Base-by-base conservation (phyloP, 2,888 invertebrate species). In the Xylota sylvarum region DNA sequence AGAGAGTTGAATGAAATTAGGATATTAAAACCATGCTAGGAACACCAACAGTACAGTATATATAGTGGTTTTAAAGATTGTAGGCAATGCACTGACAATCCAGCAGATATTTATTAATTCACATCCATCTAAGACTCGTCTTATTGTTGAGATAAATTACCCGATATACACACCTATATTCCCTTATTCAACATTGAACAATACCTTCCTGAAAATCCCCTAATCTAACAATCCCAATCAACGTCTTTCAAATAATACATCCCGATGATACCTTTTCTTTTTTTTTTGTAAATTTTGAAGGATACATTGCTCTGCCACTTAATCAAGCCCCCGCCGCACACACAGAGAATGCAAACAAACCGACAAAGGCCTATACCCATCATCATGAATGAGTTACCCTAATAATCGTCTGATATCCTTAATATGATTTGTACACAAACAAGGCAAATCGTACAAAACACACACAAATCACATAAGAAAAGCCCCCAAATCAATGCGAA, bases 401-500 rank as follows among this genome's bases (percentile, higher is more conserved):
- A 62, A 69, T 78, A 78, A 78, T 62, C 60, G 23, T 69, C 52
- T 14, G 43, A 52, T 60, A 65, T 48, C 69, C 69, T 35, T 60
- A 60, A 56, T 46, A 65, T 50, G 50, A 78, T 58, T 52, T 58
- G 48, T 48, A 43, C n/a, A 46, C 37, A 46, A 30, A 46, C 60
- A 70, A 3, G 9, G 5, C 17, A 35, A 58, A 17, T 7, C 43
- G 17, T 17, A 55, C 52, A 50, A 40, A 50, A 46, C 14, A 70
- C 19, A 19, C 32, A 6, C 55, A 55, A 70, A 32, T n/a, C 56
- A 48, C 37, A 70, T 19, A 43, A 50, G 37, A 65, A 55, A 50
- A 74, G 37, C 14, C 60, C 60, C 65, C 32, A 35, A 78, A 55
- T 65, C 67, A 74, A 79, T 46, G 35, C 56, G 70, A 85, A 76